phyloP scores from a whole-genome alignment of 1,140 invertebrate species.

The Eriosoma lanigerum region DNA sequence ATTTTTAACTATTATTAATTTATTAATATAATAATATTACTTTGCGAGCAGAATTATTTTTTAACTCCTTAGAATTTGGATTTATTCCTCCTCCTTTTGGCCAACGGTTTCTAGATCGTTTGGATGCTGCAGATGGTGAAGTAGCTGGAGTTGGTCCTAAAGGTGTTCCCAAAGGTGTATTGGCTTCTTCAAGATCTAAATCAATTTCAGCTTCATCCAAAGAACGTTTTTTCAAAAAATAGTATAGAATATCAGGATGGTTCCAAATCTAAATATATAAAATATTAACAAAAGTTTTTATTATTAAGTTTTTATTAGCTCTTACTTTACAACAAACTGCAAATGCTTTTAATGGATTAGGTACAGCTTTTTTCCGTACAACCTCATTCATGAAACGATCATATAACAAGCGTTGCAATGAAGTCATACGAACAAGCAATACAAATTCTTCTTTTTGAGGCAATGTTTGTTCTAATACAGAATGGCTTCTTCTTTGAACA shows the following conservation, averaged over 20 bases:
- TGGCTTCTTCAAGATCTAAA: slow-evolving; percentile 73
- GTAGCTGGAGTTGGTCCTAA: slow-evolving; percentile 54
- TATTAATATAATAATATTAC: background rate
- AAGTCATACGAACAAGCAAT: slow-evolving; percentile 81
- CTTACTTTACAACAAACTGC: slow-evolving; percentile 93
- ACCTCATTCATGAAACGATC: slow-evolving; percentile 91
- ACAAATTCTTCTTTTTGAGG: slow-evolving; percentile 93
- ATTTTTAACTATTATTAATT: no score
- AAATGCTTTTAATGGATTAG: slow-evolving; percentile 96
- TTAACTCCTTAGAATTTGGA: slow-evolving; percentile 45
- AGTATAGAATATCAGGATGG: slow-evolving; percentile 95
- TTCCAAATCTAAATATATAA: slow-evolving; percentile 84
- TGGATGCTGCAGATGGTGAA: slow-evolving; percentile 45
- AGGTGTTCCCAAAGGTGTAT: slow-evolving; percentile 55
- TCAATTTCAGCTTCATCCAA: slow-evolving; percentile 77
- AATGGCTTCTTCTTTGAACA: slow-evolving; percentile 87
- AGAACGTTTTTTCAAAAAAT: slow-evolving; percentile 82
- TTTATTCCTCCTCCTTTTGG: slow-evolving; percentile 57
- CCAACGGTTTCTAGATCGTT: slow-evolving; percentile 58
- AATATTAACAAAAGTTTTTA: slow-evolving; percentile 44
- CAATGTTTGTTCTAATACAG: slow-evolving; percentile 80
- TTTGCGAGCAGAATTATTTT: slow-evolving; percentile 49
- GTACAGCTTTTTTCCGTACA: slow-evolving; percentile 78
- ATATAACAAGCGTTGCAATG: slow-evolving; percentile 84
- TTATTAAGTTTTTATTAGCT: slow-evolving; percentile 8